Conservation (phyloP, 2,113 vertebrate genomes). For the Antidorcas marsupialis region DNA sequence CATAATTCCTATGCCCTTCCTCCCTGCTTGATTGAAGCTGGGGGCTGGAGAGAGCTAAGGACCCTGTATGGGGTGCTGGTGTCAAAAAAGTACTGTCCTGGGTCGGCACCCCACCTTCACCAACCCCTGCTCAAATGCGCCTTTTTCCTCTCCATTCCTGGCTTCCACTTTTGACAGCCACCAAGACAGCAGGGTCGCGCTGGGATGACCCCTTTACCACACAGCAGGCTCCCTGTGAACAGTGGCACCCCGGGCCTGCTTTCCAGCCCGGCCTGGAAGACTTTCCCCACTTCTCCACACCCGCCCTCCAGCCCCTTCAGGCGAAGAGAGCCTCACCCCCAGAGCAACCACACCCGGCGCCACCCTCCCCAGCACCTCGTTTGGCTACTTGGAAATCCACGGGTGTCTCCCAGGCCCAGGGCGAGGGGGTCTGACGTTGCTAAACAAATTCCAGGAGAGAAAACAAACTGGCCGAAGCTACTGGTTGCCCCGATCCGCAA, state of each 20-base stretch:
- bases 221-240: neutral
- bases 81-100: neutral
- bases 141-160: neutral
- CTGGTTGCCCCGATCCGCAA: neutral
- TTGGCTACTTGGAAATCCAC: slow-evolving; percentile 23
- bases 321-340: slow-evolving; percentile 45
- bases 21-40: neutral
- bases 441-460: neutral
- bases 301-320: slow-evolving; percentile 31
- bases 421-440: neutral
- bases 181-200: neutral
- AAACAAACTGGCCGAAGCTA: neutral
- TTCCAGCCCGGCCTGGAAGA: neutral
- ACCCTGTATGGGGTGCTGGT: neutral
- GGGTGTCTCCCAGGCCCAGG: slow-evolving; percentile 34
- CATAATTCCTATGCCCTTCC: neutral
- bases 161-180: neutral
- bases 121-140: neutral
- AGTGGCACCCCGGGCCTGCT: neutral
- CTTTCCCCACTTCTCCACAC: neutral
- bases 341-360: slow-evolving; percentile 51
- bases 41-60: neutral
- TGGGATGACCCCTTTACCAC: neutral
- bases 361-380: slow-evolving; percentile 35
- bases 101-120: neutral